Evolutionary conservation across 2,797 vertebrate species (phyloP).

Genomic region (Astyanax mexicanus): DNA sequence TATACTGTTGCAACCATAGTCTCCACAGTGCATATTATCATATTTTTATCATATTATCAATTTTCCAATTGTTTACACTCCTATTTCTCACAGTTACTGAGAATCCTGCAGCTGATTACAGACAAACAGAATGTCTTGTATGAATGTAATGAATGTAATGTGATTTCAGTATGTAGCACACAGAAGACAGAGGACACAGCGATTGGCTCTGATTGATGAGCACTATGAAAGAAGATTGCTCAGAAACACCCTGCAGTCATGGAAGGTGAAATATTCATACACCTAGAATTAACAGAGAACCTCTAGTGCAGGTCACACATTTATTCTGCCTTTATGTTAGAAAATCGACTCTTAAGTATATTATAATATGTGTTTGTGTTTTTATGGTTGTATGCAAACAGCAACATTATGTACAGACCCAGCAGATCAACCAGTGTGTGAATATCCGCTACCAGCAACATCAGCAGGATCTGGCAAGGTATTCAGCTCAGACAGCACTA

Average conservation of each 20-base stretch:
- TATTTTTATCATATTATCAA: too few species aligned
- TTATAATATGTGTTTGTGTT: slow-evolving; percentile 2
- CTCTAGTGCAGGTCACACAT: too few species aligned
- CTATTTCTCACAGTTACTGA: neutral
- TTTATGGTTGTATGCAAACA: slow-evolving; percentile 64
- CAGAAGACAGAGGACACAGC: slow-evolving; percentile 70
- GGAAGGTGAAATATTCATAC: slow-evolving; percentile 80
- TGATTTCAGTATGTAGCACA: slow-evolving; percentile 75
- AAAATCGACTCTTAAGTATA: too few species aligned
- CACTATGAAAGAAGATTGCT: slow-evolving; percentile 70
- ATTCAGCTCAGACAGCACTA: slow-evolving; percentile 39
- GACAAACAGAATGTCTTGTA: neutral
- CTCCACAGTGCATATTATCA: too few species aligned
- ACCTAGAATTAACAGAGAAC: neutral
- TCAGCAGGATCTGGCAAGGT: slow-evolving; percentile 75
- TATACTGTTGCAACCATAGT: too few species aligned
- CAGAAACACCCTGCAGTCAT: slow-evolving; percentile 70
- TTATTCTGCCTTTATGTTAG: too few species aligned
- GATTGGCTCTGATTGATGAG: slow-evolving; percentile 67
- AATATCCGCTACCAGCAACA: slow-evolving; percentile 71
- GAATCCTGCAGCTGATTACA: slow-evolving; percentile 1
- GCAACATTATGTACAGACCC: slow-evolving; percentile 73
- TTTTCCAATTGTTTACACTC: too few species aligned
- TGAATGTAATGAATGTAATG: neutral
- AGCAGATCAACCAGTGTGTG: slow-evolving; percentile 65